Conservation (phyloP, 2,113 vertebrate species). For the Malurus melanocephalus region DNA sequence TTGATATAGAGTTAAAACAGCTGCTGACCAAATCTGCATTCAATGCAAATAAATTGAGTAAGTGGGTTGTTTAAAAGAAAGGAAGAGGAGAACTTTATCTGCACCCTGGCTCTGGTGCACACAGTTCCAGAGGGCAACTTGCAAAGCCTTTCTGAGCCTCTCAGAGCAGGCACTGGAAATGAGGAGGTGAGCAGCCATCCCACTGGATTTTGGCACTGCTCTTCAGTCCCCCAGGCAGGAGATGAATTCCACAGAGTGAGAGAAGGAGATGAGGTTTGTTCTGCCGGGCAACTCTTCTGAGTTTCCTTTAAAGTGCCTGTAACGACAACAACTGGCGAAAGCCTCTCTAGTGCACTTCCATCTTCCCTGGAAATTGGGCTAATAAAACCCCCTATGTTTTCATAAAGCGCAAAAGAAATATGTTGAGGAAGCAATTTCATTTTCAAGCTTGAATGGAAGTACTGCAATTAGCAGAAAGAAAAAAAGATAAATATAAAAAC, state of each 20-base stretch:
- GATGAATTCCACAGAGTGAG: background rate
- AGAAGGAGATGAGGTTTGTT: background rate
- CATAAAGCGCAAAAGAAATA: constrained; percentile 29
- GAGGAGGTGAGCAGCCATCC: background rate
- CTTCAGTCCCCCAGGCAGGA: fast-evolving
- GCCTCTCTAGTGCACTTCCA: background rate
- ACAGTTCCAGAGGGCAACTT: background rate
- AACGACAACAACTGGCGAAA: background rate
- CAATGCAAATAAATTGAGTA: background rate
- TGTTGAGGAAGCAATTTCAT: constrained; percentile 11
- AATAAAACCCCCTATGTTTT: constrained; percentile 25
- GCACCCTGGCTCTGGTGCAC: background rate
- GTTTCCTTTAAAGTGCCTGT: background rate
- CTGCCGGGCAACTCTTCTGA: background rate
- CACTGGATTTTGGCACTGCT: background rate
- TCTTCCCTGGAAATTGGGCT: background rate
- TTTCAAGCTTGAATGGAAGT: constrained; percentile 46
- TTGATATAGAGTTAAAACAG: background rate
- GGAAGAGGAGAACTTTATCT: background rate
- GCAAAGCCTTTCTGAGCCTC: background rate
- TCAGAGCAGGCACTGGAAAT: background rate
- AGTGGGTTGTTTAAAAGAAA: background rate
- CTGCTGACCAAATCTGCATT: background rate
- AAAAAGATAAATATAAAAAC: constrained; percentile 53
- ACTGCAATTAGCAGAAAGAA: constrained; percentile 45